Conservation (phyloP, 2,113 vertebrate species). For the Phoenicopterus ruber region DNA sequence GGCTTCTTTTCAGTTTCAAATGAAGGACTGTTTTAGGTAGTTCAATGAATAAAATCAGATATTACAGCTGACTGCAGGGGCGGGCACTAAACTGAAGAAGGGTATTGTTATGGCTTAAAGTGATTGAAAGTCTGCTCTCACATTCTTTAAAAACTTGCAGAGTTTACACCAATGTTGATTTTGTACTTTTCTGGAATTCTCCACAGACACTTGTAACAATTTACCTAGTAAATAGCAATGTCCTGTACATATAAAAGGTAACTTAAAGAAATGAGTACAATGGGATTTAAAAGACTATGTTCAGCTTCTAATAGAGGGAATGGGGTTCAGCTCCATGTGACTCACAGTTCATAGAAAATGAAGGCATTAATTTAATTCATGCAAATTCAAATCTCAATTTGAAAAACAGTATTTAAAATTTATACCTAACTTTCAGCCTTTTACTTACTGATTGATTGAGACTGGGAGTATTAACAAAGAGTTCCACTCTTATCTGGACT, state of each 20-base stretch:
- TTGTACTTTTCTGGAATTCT: constrained; percentile 41
- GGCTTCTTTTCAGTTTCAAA: not conserved
- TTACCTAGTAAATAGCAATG: not conserved
- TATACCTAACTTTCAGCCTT: not conserved
- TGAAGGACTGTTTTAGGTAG: not conserved
- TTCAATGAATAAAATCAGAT: not conserved
- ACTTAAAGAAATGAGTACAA: constrained; percentile 18
- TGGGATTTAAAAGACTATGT: constrained; percentile 11
- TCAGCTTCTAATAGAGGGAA: constrained; percentile 3
- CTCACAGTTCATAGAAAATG: not conserved
- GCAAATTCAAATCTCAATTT: not conserved
- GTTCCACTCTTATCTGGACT: not conserved
- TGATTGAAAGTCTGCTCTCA: not conserved
- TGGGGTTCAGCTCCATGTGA: not conserved
- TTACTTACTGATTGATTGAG: not conserved
- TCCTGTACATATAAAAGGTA: constrained; percentile 34
- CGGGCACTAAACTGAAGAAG: not conserved
- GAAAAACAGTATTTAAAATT: not conserved
- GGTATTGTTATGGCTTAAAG: not conserved
- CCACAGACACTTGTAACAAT: not conserved
- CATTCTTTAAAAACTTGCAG: not conserved
- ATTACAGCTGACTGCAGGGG: not conserved
- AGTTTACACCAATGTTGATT: not conserved
- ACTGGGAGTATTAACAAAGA: not conserved
- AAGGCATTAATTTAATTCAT: not conserved